Evolutionary conservation across 2,888 invertebrate genomes (phyloP).

Genomic region (Teleogryllus oceanicus): DNA sequence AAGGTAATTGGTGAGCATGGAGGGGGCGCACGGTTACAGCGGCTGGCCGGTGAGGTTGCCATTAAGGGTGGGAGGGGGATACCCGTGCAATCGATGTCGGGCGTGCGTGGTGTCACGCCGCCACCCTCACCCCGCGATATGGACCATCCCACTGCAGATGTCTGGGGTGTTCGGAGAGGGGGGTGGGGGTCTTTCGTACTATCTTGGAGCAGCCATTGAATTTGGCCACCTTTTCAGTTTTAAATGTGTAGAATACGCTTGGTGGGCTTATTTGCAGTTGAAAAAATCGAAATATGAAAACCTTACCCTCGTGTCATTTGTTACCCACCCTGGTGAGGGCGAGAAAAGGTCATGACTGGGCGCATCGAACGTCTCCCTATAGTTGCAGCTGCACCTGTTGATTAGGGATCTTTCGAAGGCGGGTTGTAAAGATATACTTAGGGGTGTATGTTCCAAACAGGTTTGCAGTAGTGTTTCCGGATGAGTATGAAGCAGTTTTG

Average conservation of each 20-base stretch:
- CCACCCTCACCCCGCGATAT: constrained; percentile 18
- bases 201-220: not conserved
- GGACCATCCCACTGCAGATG: constrained; percentile 34
- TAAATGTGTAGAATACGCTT: too few relatives aligned
- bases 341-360: too few relatives aligned
- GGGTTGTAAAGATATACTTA: too few relatives aligned
- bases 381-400: too few relatives aligned
- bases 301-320: not conserved
- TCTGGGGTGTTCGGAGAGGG: not conserved
- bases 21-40: not conserved
- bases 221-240: not conserved
- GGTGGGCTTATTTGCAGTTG: too few relatives aligned
- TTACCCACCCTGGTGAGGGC: not conserved
- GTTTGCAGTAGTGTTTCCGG: too few relatives aligned
- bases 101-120: constrained; percentile 2
- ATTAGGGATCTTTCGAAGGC: too few relatives aligned
- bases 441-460: too few relatives aligned
- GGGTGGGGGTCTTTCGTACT: not conserved
- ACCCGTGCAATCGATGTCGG: constrained; percentile 21
- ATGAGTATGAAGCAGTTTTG: not conserved
- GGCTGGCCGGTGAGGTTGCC: not conserved
- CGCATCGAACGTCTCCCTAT: too few relatives aligned
- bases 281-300: too few relatives aligned
- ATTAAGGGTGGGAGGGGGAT: not conserved
- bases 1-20: too few relatives aligned